Conservation (phyloP, 1,140 invertebrate genomes). For the Pseudomyrmex concolor region DNA sequence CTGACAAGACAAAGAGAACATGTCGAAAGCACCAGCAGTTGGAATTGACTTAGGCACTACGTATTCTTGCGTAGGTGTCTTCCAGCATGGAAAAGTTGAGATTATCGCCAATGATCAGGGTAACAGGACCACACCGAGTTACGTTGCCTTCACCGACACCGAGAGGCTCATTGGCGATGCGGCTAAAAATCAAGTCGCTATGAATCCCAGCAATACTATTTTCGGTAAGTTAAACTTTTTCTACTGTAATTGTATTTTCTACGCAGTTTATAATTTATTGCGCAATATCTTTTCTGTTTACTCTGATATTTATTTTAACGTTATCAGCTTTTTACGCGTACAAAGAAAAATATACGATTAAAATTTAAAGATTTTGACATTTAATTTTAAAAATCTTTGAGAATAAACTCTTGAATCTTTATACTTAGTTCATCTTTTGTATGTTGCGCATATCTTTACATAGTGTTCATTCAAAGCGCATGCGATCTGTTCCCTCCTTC, state of each 20-base stretch:
- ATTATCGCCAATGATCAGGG: slow-evolving; percentile 97
- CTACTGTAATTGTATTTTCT: background rate
- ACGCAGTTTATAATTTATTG: background rate
- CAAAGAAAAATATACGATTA: no score
- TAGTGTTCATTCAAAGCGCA: background rate
- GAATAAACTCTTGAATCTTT: background rate
- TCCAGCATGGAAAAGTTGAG: slow-evolving; percentile 94
- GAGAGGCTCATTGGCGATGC: slow-evolving; percentile 95
- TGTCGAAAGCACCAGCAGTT: slow-evolving; percentile 86
- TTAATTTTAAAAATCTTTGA: background rate
- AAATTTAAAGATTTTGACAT: background rate
- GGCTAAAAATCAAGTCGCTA: slow-evolving; percentile 91
- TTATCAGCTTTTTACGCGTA: no score
- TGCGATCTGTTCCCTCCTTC: background rate
- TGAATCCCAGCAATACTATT: slow-evolving; percentile 91
- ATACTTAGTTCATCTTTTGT: background rate
- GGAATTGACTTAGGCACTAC: slow-evolving; percentile 93
- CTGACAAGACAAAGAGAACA: slow-evolving; percentile 22
- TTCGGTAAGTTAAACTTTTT: slow-evolving; percentile 85
- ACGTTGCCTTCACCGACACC: slow-evolving; percentile 95
- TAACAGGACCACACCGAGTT: slow-evolving; percentile 95
- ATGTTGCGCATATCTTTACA: background rate
- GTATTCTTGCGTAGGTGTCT: slow-evolving; percentile 92
- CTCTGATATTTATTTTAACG: no score
- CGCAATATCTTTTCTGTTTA: background rate